Evolutionary conservation across 2,888 invertebrate species (phyloP).

Genomic region (Hirtodrosophila alboralis): DNA sequence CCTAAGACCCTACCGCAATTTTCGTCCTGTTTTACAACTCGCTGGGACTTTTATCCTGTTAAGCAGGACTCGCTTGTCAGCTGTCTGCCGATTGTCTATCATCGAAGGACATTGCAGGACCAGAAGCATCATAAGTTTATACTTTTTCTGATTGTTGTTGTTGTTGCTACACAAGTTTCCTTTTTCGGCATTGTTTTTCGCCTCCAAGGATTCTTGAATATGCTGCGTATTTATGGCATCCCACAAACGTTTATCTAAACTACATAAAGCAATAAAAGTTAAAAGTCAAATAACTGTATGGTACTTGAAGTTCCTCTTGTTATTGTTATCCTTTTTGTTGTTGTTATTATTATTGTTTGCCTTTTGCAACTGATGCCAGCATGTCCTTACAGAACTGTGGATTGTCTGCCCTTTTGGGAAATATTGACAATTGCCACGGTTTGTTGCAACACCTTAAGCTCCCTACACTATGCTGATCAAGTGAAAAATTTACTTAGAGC

Average conservation of each 20-base stretch:
- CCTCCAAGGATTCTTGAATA: conserved; percentile 30
- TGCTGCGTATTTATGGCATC: conserved; percentile 75
- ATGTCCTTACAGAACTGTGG: conserved; percentile 17
- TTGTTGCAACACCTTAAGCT: conserved; percentile 16
- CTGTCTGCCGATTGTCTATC: conserved; percentile 68
- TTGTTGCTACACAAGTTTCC: conserved; percentile 40
- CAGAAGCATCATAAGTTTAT: conserved; percentile 36
- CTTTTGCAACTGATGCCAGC: conserved; percentile 28
- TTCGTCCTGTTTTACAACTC: neutral
- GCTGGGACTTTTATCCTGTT: too few species aligned
- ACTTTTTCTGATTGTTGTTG: conserved; percentile 4
- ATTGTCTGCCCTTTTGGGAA: conserved; percentile 41
- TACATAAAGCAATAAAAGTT: conserved; percentile 80
- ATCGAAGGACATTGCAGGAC: conserved; percentile 63
- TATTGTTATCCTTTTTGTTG: conserved; percentile 27
- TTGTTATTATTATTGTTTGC: conserved; percentile 18
- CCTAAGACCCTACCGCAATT: conserved; percentile 3
- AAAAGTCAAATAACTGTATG: conserved; percentile 75
- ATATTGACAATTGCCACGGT: conserved; percentile 25
- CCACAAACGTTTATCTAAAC: conserved; percentile 80
- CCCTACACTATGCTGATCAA: conserved; percentile 5
- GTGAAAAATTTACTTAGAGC: too few species aligned
- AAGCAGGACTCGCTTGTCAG: neutral
- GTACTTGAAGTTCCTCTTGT: conserved; percentile 49
- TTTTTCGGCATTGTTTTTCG: conserved; percentile 52